Evolutionary conservation across 2,113 vertebrate species (phyloP).

Genomic region (Urocolius indicus): DNA sequence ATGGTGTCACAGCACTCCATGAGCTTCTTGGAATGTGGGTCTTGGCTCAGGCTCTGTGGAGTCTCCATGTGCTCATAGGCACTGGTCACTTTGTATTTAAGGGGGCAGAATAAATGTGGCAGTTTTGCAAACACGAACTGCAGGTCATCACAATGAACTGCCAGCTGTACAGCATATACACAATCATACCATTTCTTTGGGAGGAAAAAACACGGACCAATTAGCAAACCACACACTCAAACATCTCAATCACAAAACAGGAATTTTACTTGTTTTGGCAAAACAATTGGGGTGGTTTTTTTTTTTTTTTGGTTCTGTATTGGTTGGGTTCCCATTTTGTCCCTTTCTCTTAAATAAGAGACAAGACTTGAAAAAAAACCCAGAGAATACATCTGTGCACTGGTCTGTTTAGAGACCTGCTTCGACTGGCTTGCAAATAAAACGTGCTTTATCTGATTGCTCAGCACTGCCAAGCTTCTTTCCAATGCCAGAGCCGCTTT

Average conservation of each 20-base stretch:
- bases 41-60: not conserved
- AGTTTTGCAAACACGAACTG: not conserved
- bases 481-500: not conserved
- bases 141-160: not conserved
- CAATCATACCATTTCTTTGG: not conserved
- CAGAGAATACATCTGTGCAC: not conserved
- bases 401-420: not conserved
- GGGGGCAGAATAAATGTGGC: not conserved
- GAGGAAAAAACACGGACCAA: not conserved
- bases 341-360: not conserved
- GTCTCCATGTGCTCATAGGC: accelerated
- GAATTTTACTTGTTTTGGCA: not conserved
- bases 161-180: not conserved
- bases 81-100: not conserved
- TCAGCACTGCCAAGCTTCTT: not conserved
- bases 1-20: not conserved
- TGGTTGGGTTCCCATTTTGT: not conserved
- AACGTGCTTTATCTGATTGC: constrained; percentile 19
- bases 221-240: not conserved
- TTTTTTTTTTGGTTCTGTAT: not conserved
- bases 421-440: not conserved
- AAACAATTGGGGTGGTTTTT: not conserved
- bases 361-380: not conserved
- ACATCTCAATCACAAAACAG: not conserved
- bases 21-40: not conserved